Conservation (phyloP, 2,888 invertebrate genomes). For the Macrostomum cliftonense region DNA sequence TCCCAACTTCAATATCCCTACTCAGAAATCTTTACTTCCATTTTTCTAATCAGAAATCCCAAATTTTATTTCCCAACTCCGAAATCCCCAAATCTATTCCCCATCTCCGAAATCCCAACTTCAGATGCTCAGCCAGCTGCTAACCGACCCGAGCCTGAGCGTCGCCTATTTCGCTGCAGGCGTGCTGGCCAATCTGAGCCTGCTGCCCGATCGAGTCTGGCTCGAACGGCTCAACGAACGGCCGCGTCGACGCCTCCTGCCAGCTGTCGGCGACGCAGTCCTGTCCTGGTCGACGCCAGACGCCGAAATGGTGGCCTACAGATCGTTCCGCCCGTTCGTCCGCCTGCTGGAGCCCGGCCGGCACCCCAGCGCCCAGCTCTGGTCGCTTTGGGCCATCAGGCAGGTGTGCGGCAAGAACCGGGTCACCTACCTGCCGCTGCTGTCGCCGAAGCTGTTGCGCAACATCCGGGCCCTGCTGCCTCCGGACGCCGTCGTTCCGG, state of each 20-base stretch:
- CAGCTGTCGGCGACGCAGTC: constrained; percentile 40
- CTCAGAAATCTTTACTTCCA: too few species aligned
- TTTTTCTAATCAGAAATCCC: too few species aligned
- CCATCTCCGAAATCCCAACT: too few species aligned
- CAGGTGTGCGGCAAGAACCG: constrained; percentile 50
- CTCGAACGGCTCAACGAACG: constrained; percentile 15
- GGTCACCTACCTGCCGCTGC: too few species aligned
- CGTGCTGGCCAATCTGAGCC: constrained; percentile 51
- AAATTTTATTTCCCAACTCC: too few species aligned
- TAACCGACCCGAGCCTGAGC: constrained; percentile 27
- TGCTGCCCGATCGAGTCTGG: constrained; percentile 45
- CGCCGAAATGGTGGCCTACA: constrained; percentile 53
- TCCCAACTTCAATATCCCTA: too few species aligned
- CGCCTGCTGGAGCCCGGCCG: constrained; percentile 44
- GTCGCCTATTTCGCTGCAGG: constrained; percentile 55
- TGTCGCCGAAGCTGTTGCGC: too few species aligned
- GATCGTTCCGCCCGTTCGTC: constrained; percentile 54
- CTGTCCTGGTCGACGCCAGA: constrained; percentile 49
- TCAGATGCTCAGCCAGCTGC: constrained; percentile 7
- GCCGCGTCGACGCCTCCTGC: too few species aligned
- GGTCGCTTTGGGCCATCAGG: constrained; percentile 61
- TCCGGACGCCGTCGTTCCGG: too few species aligned
- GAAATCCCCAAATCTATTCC: too few species aligned
- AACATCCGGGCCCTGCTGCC: too few species aligned
- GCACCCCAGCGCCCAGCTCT: constrained; percentile 50